phyloP scores from a whole-genome alignment of 1,140 invertebrate species.

The Orius insidiosus region DNA sequence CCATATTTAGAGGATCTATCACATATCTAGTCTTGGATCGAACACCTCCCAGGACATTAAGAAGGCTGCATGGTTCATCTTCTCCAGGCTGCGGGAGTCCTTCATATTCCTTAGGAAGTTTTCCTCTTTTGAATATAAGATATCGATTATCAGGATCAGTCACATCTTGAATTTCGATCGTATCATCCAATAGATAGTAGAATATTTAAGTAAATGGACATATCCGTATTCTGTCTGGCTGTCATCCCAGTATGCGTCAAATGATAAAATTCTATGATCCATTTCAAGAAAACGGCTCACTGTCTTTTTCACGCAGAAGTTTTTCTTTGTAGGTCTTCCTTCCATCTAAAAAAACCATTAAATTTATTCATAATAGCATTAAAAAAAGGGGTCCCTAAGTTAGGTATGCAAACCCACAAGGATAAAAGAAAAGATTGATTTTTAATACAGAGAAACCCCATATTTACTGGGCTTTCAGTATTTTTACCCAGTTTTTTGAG shows the following conservation, averaged over 20 bases:
- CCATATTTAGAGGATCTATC: conserved; percentile 35
- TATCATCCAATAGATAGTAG: conserved; percentile 77
- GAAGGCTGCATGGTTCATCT: conserved; percentile 37
- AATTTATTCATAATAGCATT: too few relatives aligned
- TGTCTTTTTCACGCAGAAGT: conserved; percentile 22
- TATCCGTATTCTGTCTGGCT: conserved; percentile 48
- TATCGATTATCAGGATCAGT: conserved; percentile 17
- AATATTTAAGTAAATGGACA: conserved; percentile 52
- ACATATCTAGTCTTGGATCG: conserved; percentile 39
- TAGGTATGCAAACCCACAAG: too few relatives aligned
- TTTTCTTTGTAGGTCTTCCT: conserved; percentile 4
- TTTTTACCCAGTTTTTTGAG: too few relatives aligned
- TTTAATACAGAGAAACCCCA: too few relatives aligned
- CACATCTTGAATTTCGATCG: conserved; percentile 70
- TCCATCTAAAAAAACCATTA: conserved; percentile 6
- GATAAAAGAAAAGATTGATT: too few relatives aligned
- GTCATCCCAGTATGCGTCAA: conserved; percentile 84
- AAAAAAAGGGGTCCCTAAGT: too few relatives aligned
- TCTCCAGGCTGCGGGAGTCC: conserved; percentile 39
- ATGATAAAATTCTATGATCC: conserved; percentile 60
- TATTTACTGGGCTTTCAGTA: too few relatives aligned
- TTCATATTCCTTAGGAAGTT: conserved; percentile 48
- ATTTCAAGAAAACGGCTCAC: conserved; percentile 57
- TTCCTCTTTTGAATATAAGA: conserved; percentile 46
- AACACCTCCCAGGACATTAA: conserved; percentile 48